phyloP scores from a whole-genome alignment of 2,113 vertebrate genomes.

The Circaetus gallicus region DNA sequence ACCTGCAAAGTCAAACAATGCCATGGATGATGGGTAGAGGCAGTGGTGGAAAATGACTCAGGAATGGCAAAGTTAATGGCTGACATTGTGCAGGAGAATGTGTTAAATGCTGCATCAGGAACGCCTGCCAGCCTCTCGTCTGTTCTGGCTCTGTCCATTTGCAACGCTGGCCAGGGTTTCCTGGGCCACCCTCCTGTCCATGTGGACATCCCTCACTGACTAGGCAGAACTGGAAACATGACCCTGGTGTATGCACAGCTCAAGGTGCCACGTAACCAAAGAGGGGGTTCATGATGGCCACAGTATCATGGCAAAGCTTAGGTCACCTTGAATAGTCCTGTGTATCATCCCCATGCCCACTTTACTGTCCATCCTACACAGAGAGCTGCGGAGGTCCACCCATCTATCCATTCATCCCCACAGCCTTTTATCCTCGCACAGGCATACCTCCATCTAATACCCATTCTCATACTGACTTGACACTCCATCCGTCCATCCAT shows the following conservation, averaged over 20 bases:
- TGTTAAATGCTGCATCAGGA: not conserved
- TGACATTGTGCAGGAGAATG: not conserved
- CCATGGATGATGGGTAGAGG: not conserved
- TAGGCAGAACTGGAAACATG: not conserved
- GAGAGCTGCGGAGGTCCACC: not conserved
- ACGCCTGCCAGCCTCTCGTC: rapidly evolving
- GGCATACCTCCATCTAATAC: not conserved
- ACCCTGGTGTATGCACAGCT: not conserved
- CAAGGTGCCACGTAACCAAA: not conserved
- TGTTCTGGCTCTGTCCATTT: not conserved
- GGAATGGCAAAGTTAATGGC: not conserved
- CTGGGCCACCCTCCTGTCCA: not conserved
- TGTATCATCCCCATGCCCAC: not conserved
- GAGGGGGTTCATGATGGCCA: not conserved
- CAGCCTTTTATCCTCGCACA: not conserved
- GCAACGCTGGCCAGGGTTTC: not conserved
- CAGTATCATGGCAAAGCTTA: not conserved
- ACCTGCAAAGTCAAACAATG: not conserved
- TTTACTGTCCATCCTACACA: not conserved
- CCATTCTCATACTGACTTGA: not conserved
- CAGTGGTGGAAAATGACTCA: not conserved
- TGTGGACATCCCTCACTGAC: not conserved
- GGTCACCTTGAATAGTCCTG: not conserved
- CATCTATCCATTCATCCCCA: not conserved
- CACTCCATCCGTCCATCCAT: no score